Percentiles rank a stretch among this genome's conserved stretches.
These are phyloP conservation scores for Ligdia adustata DNA, from an alignment of 2,888 invertebrate species.

Conservation along the genomic window DNA sequence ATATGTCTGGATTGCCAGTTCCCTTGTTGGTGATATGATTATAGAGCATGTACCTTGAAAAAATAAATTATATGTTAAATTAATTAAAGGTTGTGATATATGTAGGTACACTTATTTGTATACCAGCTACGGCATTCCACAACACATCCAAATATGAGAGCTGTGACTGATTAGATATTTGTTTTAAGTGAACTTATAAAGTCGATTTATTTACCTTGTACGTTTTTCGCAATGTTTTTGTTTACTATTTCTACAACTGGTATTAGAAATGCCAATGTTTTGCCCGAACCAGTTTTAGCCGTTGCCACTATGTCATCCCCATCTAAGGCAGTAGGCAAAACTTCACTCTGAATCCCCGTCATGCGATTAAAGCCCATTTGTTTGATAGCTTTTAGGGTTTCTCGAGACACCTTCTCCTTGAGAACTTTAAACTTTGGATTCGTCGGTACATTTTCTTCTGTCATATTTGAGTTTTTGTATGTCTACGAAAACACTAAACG, in stretches of 20 bases:
- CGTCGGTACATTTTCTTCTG: conserved; percentile 36
- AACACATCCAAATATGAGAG: too few relatives aligned
- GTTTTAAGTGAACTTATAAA: too few relatives aligned
- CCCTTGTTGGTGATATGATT: conserved; percentile 97
- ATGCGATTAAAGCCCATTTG: conserved; percentile 95
- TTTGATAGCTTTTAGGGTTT: conserved; percentile 89
- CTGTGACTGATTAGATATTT: too few relatives aligned
- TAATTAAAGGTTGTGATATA: too few relatives aligned
- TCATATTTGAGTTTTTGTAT: conserved; percentile 41
- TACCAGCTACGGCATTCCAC: too few relatives aligned
- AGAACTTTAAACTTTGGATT: conserved; percentile 78
- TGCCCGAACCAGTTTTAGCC: conserved; percentile 98
- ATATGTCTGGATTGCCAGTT: conserved; percentile 97
- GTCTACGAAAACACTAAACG: background rate
- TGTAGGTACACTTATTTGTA: too few relatives aligned
- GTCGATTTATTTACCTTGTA: conserved; percentile 44
- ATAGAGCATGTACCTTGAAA: conserved; percentile 91
- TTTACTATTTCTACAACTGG: conserved; percentile 95
- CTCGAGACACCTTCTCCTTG: conserved; percentile 87
- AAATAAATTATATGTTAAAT: too few relatives aligned
- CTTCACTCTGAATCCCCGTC: conserved; percentile 96
- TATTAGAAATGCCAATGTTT: conserved; percentile 97
- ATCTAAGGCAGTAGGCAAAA: conserved; percentile 93
- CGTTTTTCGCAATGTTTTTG: conserved; percentile 69
- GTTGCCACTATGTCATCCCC: conserved; percentile 97